Base-by-base conservation (phyloP, 2,113 vertebrate species). In the Ceyx margarethae region DNA sequence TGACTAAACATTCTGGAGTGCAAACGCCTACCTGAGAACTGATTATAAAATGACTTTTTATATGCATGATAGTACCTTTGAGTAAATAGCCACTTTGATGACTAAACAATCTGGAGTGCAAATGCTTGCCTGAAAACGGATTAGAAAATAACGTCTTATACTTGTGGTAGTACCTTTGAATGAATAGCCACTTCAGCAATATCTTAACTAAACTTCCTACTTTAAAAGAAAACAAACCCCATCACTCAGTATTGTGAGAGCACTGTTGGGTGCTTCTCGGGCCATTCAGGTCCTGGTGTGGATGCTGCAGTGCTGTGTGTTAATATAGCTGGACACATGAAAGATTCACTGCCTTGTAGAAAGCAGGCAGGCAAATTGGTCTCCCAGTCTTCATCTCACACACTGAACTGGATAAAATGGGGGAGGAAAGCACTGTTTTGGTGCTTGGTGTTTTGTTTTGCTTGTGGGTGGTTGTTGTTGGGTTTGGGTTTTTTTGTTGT, bases 121-220 rank as follows among this genome's bases (percentile, higher is more conserved):
- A 90, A 80, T 68, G 61, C 53, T n/a, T 89, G 28, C 61, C 76
- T 86, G 85, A 61, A 92, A 91, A 72, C 35, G 1, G 6, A 75
- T 65, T 78, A 37, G 57, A 60, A 90, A 92, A 89, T 75, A 50
- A 20, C 58, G 65, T 85, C 87, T 93, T 87, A 35, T 50, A 4
- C 58, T 45, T 81, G 35, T 71, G 37, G 13, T 58, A 28, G 57
- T 61, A 33, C 15, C 66, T 89, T 54, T 69, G 75, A 85, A 64
- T 91, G 85, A 87, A 64, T 12, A 93, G 67, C 67, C 37, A 33
- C 91, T 94, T 92, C 71, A 91, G 50, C 58, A 76, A 21, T 71
- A 69, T 61, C 67, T 89, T 62, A 54, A 78, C 56, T n/a, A 68
- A 89, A 79, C 28, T 37, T 71, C 12, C 10, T 79, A 2, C 58